A percentile compares a stretch with the other conserved stretches of the same genome.
Evolutionary conservation across 2,797 vertebrate species (phyloP).

Genomic region (Cottoperca gobio): DNA sequence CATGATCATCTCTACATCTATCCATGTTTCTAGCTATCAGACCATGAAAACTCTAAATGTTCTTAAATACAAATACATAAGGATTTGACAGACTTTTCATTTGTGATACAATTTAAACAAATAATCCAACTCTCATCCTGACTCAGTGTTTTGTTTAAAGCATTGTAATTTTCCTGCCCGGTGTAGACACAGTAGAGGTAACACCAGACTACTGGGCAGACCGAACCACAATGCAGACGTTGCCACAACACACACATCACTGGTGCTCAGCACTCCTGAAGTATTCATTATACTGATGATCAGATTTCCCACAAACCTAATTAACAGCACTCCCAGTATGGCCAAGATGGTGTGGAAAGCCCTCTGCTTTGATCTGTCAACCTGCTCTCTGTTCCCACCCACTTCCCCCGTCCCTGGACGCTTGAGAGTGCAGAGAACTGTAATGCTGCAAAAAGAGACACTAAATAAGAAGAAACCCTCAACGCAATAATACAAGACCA

Average conservation of each 20-base stretch:
- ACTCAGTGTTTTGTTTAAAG: neutral
- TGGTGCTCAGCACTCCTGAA: rapidly evolving
- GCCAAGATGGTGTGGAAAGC: slow-evolving; percentile 24
- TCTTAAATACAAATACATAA: too few species aligned
- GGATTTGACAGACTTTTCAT: too few species aligned
- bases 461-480: rapidly evolving
- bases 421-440: slow-evolving; percentile 29
- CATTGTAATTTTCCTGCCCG: neutral
- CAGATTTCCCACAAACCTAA: neutral
- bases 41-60: too few species aligned
- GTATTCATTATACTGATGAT: rapidly evolving
- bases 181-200: slow-evolving; percentile 32
- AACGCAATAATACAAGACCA: rapidly evolving
- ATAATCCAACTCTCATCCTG: neutral
- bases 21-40: too few species aligned
- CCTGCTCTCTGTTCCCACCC: neutral
- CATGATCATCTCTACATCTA: too few species aligned
- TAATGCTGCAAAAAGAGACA: slow-evolving; percentile 18
- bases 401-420: slow-evolving; percentile 9
- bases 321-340: neutral
- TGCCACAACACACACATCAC: rapidly evolving
- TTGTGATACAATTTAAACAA: too few species aligned
- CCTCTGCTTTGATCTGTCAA: slow-evolving; percentile 14
- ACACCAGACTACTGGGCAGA: slow-evolving; percentile 15
- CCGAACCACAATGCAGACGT: rapidly evolving